These are phyloP conservation scores for Thinocorus orbignyianus DNA, from an alignment of 2,113 vertebrate species.

Conservation along the genomic window DNA sequence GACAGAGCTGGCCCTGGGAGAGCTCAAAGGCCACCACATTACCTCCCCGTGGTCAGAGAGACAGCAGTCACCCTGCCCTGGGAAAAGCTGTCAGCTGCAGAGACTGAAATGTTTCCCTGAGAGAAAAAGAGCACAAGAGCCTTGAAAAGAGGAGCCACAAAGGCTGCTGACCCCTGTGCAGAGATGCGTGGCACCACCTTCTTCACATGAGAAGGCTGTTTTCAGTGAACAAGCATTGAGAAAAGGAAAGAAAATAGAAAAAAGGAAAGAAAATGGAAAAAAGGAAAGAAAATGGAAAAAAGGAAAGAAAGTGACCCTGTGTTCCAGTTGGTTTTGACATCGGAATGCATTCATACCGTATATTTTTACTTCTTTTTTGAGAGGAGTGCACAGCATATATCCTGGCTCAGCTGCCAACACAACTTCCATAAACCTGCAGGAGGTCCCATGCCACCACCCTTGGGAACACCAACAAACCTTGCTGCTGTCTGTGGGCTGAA, in stretches of 20 bases:
- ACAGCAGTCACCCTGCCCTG: not conserved
- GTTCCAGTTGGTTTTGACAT: not conserved
- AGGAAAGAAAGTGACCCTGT: fast-evolving
- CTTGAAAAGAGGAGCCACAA: not conserved
- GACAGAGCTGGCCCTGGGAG: not conserved
- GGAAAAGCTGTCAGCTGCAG: not conserved
- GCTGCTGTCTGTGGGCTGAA: not conserved
- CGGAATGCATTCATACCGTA: not conserved
- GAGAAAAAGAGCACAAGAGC: not conserved
- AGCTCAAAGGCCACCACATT: not conserved
- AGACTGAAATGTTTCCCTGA: not conserved
- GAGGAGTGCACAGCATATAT: not conserved
- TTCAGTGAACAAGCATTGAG: not conserved
- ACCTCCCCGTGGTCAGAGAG: not conserved
- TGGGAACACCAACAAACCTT: not conserved
- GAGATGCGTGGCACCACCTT: fast-evolving
- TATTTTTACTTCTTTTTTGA: not conserved
- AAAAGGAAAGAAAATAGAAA: not conserved
- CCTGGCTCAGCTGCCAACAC: fast-evolving
- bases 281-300: not conserved
- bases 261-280: not conserved
- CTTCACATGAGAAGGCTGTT: not conserved
- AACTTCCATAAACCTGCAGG: not conserved
- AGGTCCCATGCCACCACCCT: not conserved
- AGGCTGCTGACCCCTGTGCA: not conserved